phyloP scores from a whole-genome alignment of 2,113 vertebrate species.

The Suricata suricatta region DNA sequence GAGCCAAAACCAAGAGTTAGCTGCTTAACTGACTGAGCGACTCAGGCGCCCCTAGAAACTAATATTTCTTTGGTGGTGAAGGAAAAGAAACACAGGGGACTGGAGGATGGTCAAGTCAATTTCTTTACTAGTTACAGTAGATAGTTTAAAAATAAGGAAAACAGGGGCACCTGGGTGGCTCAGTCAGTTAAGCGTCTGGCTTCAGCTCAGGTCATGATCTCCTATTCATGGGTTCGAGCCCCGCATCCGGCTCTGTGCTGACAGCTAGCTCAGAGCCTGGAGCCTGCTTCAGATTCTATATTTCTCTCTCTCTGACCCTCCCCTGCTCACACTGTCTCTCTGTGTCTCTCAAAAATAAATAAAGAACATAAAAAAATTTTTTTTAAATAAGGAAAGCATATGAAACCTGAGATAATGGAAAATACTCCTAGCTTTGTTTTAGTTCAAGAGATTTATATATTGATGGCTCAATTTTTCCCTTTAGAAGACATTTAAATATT shows the following conservation, averaged over 20 bases:
- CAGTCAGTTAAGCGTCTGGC: no score
- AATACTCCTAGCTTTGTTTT: neutral
- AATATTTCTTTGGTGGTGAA: neutral
- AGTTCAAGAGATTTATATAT: neutral
- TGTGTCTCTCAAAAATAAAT: no score
- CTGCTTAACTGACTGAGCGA: no score
- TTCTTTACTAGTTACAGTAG: neutral
- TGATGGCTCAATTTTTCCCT: neutral
- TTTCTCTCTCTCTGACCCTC: no score
- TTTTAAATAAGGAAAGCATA: neutral
- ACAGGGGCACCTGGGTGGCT: neutral
- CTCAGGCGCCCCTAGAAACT: neutral
- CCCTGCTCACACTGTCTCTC: no score
- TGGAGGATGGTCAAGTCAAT: neutral
- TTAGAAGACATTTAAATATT: neutral
- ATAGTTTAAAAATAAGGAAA: conserved; percentile 21
- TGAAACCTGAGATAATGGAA: neutral
- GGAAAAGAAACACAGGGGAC: neutral
- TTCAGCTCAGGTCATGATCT: no score
- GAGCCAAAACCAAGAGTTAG: no score
- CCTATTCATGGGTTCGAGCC: no score
- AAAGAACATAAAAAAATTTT: no score
- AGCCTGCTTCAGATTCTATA: no score
- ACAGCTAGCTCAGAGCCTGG: no score
- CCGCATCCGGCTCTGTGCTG: no score